Evolutionary conservation across 2,797 vertebrate species (phyloP), one percentile per base, ranked within the genome.

Genomic region (Galago senegalensis): DNA sequence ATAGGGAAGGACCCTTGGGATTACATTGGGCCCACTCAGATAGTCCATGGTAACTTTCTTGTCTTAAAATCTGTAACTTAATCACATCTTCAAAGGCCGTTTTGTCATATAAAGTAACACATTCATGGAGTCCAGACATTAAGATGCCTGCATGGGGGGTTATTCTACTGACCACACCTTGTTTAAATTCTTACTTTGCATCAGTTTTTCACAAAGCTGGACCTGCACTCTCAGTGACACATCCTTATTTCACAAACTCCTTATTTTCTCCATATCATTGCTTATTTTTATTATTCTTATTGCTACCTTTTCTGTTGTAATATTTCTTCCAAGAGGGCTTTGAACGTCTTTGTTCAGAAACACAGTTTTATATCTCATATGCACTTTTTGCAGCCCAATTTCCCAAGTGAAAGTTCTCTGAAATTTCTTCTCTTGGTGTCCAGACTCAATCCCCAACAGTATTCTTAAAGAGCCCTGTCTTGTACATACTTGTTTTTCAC

Each of bases 241-340:
- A 58, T 16, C n/a, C 7, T 58, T 92, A 20, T 63, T 72, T 53
- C 17, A 9, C n/a, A 93, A 65, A 82, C 1, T 69, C 18, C 79
- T 83, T 87, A 31, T 20, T 93, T 93, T 85, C 37, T 94, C 79
- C 31, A 81, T 83, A 2, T 65, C 87, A 29, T 82, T 80, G 31
- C 31, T 82, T 88, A 69, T 43, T 81, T 58, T 89, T 84, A 76
- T 73, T 84, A 75, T 60, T 84, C 40, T 76, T n/a, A 84, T 82
- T 81, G n/a, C 9, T 93, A 18, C 40, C 83, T 40, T 88, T 87
- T 63, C 49, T 37, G 8, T 89, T 53, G 43, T 69, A 25, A 65
- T 1, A 56, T 8, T 79, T 90, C 27, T 89, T 82, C 58, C 34
- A 94, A 89, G 31, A 83, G 34, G 86, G 11, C 9, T 83, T 94